Conservation (phyloP, 1,140 invertebrate genomes). For the Ceratosolen solmsi region DNA sequence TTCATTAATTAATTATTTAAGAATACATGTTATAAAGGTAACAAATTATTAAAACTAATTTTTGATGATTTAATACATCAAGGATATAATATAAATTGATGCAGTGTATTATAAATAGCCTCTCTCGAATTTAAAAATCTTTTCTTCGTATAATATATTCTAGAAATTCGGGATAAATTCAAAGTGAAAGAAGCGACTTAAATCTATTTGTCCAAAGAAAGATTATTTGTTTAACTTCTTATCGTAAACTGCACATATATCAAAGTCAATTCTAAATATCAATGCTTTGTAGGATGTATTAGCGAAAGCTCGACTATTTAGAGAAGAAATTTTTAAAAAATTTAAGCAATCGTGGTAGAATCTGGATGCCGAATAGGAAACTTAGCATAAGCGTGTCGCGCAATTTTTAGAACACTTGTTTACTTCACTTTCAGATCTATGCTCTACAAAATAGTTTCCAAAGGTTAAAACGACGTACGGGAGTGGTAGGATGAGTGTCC, state of each 20-base stretch:
- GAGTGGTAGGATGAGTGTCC: slow-evolving; percentile 1
- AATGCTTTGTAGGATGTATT: background rate
- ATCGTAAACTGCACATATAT: slow-evolving; percentile 42
- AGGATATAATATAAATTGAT: too few species aligned
- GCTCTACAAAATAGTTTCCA: background rate
- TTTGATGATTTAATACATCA: too few species aligned
- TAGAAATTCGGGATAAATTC: background rate
- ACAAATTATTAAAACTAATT: too few species aligned
- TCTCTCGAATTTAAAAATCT: too few species aligned
- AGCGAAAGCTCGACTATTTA: slow-evolving; percentile 1
- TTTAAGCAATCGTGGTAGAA: slow-evolving; percentile 27
- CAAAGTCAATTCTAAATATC: background rate
- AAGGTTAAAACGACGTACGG: slow-evolving; percentile 45
- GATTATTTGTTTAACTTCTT: background rate
- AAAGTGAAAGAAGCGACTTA: slow-evolving; percentile 1
- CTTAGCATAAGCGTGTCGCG: background rate
- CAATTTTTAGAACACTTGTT: slow-evolving; percentile 21
- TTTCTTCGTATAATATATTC: background rate
- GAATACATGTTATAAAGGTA: too few species aligned
- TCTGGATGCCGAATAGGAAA: slow-evolving; percentile 13
- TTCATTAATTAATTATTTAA: too few species aligned
- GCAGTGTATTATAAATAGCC: too few species aligned
- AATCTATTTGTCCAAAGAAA: background rate
- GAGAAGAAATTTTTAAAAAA: slow-evolving; percentile 39
- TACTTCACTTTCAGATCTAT: background rate